Evolutionary conservation across 2,797 vertebrate genomes (phyloP).

Genomic region (Pangasius macronema): DNA sequence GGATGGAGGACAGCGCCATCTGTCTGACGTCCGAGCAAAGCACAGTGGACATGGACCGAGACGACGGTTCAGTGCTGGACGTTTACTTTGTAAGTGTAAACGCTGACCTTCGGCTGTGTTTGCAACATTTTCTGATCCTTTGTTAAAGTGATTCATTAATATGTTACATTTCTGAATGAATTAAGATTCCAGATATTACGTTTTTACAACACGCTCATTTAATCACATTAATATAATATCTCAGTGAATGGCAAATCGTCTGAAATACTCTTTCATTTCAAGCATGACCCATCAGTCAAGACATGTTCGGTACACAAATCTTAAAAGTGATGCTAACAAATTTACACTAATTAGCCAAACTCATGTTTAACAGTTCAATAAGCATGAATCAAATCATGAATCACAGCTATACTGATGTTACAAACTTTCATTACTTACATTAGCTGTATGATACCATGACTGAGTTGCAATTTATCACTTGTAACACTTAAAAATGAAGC

Average conservation of each 20-base stretch:
- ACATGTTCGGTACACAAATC: not conserved
- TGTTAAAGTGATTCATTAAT: not conserved
- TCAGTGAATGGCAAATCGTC: not conserved
- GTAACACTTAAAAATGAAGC: not conserved
- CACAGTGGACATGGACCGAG: constrained; percentile 86
- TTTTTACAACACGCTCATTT: not conserved
- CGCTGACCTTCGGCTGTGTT: not conserved
- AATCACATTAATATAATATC: not conserved
- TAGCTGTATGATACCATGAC: not conserved
- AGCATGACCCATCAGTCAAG: not conserved
- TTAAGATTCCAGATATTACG: not conserved
- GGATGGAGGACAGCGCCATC: constrained; percentile 93
- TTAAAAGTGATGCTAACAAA: not conserved
- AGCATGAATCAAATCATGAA: not conserved
- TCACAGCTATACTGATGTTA: not conserved
- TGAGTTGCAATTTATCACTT: not conserved
- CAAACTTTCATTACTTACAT: not conserved
- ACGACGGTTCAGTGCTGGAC: constrained; percentile 91
- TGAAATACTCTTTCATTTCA: not conserved
- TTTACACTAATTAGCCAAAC: not conserved
- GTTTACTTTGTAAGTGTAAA: constrained; percentile 88
- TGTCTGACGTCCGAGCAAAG: constrained; percentile 91
- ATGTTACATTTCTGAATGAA: not conserved
- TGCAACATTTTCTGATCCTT: not conserved
- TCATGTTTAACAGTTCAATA: not conserved